Conservation (phyloP, 2,888 invertebrate genomes). For the Helobdella robusta region DNA sequence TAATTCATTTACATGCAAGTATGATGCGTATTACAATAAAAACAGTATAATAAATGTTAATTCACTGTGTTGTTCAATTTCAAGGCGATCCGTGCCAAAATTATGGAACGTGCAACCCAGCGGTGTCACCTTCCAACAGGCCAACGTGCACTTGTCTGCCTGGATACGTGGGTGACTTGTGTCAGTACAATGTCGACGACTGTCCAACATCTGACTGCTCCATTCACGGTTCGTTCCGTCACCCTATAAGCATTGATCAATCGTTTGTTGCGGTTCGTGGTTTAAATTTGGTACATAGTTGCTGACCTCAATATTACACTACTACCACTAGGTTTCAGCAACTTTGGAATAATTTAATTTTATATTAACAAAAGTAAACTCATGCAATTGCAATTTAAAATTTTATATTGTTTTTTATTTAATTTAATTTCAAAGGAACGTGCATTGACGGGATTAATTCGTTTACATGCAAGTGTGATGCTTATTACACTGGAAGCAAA, state of each 20-base stretch:
- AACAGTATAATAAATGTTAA: no score
- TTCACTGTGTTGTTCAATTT: neutral
- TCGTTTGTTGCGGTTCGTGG: no score
- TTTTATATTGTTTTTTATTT: conserved; percentile 9
- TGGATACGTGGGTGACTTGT: conserved; percentile 40
- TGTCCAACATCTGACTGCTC: conserved; percentile 38
- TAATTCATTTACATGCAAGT: conserved; percentile 39
- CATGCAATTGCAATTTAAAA: no score
- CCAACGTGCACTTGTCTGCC: conserved; percentile 39
- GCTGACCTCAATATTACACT: neutral
- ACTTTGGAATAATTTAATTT: no score
- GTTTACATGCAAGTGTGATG: conserved; percentile 40
- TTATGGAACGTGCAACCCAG: conserved; percentile 39
- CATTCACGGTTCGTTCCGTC: conserved; percentile 36
- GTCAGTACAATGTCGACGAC: conserved; percentile 42
- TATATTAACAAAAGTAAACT: no score
- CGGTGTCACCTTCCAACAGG: conserved; percentile 11
- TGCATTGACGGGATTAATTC: conserved; percentile 40
- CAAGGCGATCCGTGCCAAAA: conserved; percentile 40
- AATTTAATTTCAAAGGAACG: no score
- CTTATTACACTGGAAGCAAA: conserved; percentile 37
- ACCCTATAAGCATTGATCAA: no score
- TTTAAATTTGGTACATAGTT: neutral
- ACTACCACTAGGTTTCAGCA: no score
- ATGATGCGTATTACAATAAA: conserved; percentile 38